phyloP scores from a whole-genome alignment of 1,140 invertebrate species.

The Drosophila malerkotliana region DNA sequence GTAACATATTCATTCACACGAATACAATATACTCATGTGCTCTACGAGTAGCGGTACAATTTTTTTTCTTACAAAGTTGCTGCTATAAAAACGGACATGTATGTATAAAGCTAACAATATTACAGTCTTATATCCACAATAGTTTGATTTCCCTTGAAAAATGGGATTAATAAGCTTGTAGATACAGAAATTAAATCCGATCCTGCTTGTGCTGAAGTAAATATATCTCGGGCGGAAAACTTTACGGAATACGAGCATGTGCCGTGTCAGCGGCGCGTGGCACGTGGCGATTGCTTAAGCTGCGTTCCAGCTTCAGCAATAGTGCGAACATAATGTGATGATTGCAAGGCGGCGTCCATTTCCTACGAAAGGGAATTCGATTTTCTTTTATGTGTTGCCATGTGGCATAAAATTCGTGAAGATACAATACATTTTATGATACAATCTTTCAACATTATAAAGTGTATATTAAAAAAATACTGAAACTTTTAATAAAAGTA shows the following conservation, averaged over 20 bases:
- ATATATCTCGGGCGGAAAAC: conserved; percentile 31
- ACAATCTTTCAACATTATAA: conserved; percentile 70
- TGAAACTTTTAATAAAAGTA: background rate
- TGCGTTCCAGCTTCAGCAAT: conserved; percentile 21
- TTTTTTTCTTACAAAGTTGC: too few relatives aligned
- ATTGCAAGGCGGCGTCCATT: conserved; percentile 40
- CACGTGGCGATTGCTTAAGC: conserved; percentile 28
- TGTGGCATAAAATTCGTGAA: conserved; percentile 20
- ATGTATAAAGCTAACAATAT: background rate
- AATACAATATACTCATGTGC: too few relatives aligned
- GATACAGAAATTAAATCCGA: conserved; percentile 1
- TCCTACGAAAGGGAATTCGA: conserved; percentile 44
- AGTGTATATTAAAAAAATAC: conserved; percentile 14
- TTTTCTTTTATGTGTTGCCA: conserved; percentile 43
- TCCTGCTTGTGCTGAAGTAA: conserved; percentile 1
- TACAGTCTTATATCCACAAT: background rate
- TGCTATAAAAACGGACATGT: too few relatives aligned
- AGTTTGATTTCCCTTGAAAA: background rate
- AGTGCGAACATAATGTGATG: conserved; percentile 38
- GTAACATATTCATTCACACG: too few relatives aligned
- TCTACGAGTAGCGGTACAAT: too few relatives aligned
- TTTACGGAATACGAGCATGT: conserved; percentile 25
- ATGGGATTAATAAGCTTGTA: background rate
- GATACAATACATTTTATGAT: conserved; percentile 36
- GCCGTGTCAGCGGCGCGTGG: conserved; percentile 38